phyloP scores from a whole-genome alignment of 1,140 invertebrate species.

The Meteorus sp. region DNA sequence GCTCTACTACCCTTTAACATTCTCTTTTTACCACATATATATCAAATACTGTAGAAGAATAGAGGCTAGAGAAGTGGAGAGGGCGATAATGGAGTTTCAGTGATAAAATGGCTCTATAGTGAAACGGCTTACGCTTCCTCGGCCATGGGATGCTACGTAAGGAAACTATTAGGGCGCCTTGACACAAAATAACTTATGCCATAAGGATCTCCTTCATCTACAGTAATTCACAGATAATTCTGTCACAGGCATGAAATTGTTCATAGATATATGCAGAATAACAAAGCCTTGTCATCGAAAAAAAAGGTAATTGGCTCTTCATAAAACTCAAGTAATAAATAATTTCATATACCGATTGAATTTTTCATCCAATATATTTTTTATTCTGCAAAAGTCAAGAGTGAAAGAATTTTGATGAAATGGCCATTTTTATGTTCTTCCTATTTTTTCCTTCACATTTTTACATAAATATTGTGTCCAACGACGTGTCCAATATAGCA shows the following conservation, averaged over 20 bases:
- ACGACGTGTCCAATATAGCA: too few species aligned
- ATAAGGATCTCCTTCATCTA: neutral
- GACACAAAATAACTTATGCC: constrained; percentile 41
- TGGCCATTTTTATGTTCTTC: too few species aligned
- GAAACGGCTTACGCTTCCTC: constrained; percentile 36
- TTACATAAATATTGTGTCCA: neutral
- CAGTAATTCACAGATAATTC: constrained; percentile 2
- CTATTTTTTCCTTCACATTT: neutral
- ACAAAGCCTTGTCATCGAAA: neutral
- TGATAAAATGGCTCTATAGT: constrained; percentile 49
- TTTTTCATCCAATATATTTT: too few species aligned
- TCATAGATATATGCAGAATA: neutral
- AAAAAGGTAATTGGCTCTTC: too few species aligned
- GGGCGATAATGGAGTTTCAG: constrained; percentile 50
- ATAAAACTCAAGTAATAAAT: too few species aligned
- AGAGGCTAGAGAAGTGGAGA: constrained; percentile 3
- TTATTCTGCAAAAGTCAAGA: too few species aligned
- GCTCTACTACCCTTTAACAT: neutral
- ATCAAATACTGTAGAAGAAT: constrained; percentile 40
- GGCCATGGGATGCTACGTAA: constrained; percentile 32
- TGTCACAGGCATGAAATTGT: neutral
- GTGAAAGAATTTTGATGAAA: too few species aligned
- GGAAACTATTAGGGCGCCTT: constrained; percentile 45
- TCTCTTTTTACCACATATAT: constrained; percentile 39
- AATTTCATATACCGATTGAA: too few species aligned